A percentile compares a stretch with the other conserved stretches of the same genome.
phyloP scores from a whole-genome alignment of 53 echinoderm and acorn worm genomes.

The Echinarachnius parma region DNA sequence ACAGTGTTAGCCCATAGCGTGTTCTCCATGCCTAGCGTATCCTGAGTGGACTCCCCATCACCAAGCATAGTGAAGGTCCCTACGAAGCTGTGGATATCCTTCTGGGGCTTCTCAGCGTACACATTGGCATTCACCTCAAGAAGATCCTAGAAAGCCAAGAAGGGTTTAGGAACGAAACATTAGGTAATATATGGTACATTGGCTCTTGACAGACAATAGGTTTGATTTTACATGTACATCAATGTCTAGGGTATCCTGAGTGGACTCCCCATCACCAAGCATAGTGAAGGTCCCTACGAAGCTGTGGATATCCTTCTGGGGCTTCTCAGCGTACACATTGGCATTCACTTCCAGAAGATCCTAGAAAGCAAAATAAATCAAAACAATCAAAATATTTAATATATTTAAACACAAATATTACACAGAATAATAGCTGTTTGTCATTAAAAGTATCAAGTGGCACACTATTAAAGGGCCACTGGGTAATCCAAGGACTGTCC shows the following conservation, averaged over 20 bases:
- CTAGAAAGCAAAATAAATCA: too few species aligned
- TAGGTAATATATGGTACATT: too few species aligned
- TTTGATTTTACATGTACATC: too few species aligned
- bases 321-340: slow-evolving; percentile 89
- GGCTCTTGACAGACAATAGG: too few species aligned
- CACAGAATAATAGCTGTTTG: too few species aligned
- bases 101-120: slow-evolving; percentile 93
- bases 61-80: slow-evolving; percentile 77
- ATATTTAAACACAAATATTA: too few species aligned
- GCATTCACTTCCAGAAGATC: slow-evolving; percentile 79
- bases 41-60: slow-evolving; percentile 58
- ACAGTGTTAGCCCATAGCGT: slow-evolving; percentile 97
- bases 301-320: slow-evolving; percentile 91
- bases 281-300: slow-evolving; percentile 87
- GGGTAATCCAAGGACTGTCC: too few species aligned
- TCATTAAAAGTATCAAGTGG: too few species aligned
- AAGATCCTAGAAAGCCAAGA: slow-evolving; percentile 56
- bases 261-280: slow-evolving; percentile 58
- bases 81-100: slow-evolving; percentile 89
- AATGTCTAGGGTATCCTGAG: slow-evolving; percentile 68
- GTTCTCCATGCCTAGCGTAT: slow-evolving; percentile 81
- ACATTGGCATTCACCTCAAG: slow-evolving; percentile 78
- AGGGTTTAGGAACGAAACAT: too few species aligned
- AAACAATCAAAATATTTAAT: too few species aligned
- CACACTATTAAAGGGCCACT: too few species aligned